Conservation (phyloP, 1,140 invertebrate species). For the Ditylenchus dipsaci region DNA sequence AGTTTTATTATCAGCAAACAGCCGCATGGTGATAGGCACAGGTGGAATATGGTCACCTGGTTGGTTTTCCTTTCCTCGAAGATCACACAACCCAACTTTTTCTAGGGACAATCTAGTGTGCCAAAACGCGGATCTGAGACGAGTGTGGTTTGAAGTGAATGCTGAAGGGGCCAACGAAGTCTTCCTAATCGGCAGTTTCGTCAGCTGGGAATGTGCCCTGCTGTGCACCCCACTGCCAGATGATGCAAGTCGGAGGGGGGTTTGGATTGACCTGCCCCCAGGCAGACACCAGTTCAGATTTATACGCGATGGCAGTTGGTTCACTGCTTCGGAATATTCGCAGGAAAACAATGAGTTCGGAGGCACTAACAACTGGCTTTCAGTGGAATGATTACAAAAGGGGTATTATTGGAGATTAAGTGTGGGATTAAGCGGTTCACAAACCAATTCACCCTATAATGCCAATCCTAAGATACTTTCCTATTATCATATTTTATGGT, state of each 20-base stretch:
- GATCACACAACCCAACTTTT: not conserved
- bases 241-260: constrained; percentile 25
- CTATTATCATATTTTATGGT: no score
- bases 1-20: constrained; percentile 31
- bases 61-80: not conserved
- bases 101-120: constrained; percentile 29
- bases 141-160: constrained; percentile 28
- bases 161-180: constrained; percentile 26
- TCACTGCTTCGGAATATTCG: constrained; percentile 33
- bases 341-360: constrained; percentile 40
- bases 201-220: constrained; percentile 52
- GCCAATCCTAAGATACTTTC: not conserved
- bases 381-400: constrained; percentile 30
- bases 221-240: constrained; percentile 31
- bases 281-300: constrained; percentile 48
- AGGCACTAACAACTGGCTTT: constrained; percentile 38
- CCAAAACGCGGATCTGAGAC: constrained; percentile 10
- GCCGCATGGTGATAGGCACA: constrained; percentile 20
- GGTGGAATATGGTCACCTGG: constrained; percentile 28
- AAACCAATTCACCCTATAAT: no score
- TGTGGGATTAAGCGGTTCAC: no score
- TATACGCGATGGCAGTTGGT: constrained; percentile 44
- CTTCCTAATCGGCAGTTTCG: constrained; percentile 43
- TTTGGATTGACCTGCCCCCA: constrained; percentile 43
- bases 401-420: no score